Conservation (phyloP, 2,797 vertebrate genomes). For the Coranthus polyacanthus region DNA sequence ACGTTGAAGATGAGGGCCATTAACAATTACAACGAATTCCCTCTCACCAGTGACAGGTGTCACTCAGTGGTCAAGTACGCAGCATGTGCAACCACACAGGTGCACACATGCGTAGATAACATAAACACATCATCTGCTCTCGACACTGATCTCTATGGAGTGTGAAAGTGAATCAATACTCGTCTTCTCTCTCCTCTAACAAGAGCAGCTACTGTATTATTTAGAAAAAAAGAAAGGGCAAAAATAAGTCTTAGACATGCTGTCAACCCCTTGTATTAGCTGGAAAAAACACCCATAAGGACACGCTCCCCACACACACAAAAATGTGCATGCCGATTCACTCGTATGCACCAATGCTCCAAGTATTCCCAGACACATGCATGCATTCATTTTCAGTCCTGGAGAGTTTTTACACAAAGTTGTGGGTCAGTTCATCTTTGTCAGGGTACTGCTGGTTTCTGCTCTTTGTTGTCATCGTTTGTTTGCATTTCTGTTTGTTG, state of each 20-base stretch:
- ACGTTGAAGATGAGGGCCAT: slow-evolving; percentile 7
- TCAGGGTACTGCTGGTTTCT: slow-evolving; percentile 14
- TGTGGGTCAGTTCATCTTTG: slow-evolving; percentile 62
- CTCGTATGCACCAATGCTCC: no score
- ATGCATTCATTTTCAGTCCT: slow-evolving; percentile 20
- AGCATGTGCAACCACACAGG: not conserved
- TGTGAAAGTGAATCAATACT: slow-evolving; percentile 52
- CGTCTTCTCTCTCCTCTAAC: slow-evolving; percentile 39
- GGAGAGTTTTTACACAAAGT: slow-evolving; percentile 33
- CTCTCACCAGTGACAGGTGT: slow-evolving; percentile 23
- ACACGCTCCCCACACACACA: slow-evolving; percentile 11
- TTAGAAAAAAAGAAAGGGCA: slow-evolving; percentile 30
- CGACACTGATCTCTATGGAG: slow-evolving; percentile 25
- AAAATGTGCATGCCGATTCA: not conserved
- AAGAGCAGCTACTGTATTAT: slow-evolving; percentile 45
- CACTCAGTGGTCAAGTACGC: slow-evolving; percentile 4
- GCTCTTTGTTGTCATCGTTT: slow-evolving; percentile 57
- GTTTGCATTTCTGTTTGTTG: slow-evolving; percentile 47
- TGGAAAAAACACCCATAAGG: slow-evolving; percentile 19
- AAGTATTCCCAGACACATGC: not conserved
- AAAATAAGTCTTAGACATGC: slow-evolving; percentile 12
- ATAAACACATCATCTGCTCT: slow-evolving; percentile 7
- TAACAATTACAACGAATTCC: slow-evolving; percentile 12
- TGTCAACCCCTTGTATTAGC: not conserved
- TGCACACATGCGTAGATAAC: not conserved